Percentiles rank a stretch among this genome's conserved stretches.
Evolutionary conservation across 1,140 invertebrate genomes (phyloP).

Genomic region (Musca domestica): DNA sequence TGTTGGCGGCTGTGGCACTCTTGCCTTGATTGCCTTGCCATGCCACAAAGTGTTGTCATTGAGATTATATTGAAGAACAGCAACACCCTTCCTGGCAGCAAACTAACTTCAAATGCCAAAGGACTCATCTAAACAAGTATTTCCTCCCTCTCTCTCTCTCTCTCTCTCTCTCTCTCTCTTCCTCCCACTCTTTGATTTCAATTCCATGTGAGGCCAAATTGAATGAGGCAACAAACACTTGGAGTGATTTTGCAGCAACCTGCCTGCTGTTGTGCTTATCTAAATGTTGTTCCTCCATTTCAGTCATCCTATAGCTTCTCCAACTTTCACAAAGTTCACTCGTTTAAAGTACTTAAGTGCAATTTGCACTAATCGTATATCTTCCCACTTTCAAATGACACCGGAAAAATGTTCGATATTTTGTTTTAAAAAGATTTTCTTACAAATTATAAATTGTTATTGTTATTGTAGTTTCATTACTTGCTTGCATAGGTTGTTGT

Average conservation of each 20-base stretch:
- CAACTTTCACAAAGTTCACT: conserved; percentile 28
- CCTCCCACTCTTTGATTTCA: not conserved
- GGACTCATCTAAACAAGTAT: not conserved
- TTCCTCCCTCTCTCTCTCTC: not conserved
- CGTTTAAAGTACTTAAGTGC: conserved; percentile 26
- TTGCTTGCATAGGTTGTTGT: no score
- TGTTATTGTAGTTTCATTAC: no score
- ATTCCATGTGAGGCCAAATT: not conserved
- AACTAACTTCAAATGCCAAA: no score
- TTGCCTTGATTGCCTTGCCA: not conserved
- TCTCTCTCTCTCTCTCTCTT: not conserved
- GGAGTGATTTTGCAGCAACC: not conserved
- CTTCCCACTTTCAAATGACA: not conserved
- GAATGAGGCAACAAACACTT: not conserved
- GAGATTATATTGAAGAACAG: conserved; percentile 23
- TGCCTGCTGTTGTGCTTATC: not conserved
- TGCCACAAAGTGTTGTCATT: conserved; percentile 28
- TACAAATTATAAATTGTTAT: no score
- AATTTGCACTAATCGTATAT: conserved; percentile 29
- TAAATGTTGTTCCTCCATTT: conserved; percentile 7
- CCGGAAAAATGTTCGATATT: no score
- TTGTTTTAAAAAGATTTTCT: no score
- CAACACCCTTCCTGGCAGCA: not conserved
- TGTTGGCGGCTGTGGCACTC: not conserved
- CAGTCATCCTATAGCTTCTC: no score